These are phyloP conservation scores for Agrotis segetum DNA, from an alignment of 2,888 invertebrate species.

Conservation along the genomic window DNA sequence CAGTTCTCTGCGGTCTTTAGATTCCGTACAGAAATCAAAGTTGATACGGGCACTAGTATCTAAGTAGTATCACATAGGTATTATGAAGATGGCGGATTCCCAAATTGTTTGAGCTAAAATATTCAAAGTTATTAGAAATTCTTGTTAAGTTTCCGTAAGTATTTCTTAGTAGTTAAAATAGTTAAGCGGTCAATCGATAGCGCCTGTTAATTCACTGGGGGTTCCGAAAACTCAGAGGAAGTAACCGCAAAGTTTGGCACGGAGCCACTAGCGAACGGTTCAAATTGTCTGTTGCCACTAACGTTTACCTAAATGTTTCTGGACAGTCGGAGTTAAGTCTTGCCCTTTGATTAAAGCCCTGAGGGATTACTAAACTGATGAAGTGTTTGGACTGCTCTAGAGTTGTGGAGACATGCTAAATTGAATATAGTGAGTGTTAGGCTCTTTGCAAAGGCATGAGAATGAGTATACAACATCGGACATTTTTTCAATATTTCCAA, in stretches of 20 bases:
- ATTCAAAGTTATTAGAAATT: conserved; percentile 63
- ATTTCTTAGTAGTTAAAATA: conserved; percentile 63
- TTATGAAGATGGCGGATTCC: conserved; percentile 13
- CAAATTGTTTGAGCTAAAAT: conserved; percentile 45
- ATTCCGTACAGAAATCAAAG: not conserved
- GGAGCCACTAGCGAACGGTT: conserved; percentile 63
- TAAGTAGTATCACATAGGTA: not conserved
- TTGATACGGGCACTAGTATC: not conserved
- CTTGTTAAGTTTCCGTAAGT: conserved; percentile 55
- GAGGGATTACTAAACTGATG: conserved; percentile 20
- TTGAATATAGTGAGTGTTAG: not conserved
- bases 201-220: conserved; percentile 57
- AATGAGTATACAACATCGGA: too few relatives aligned
- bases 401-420: not conserved
- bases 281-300: conserved; percentile 61
- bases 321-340: conserved; percentile 40
- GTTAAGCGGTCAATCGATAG: conserved; percentile 66
- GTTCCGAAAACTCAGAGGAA: conserved; percentile 49
- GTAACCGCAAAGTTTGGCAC: conserved; percentile 68
- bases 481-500: not conserved
- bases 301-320: conserved; percentile 60
- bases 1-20: not conserved
- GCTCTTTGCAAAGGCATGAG: not conserved
- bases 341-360: conserved; percentile 40
- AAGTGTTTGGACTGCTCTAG: not conserved